Evolutionary conservation across 2,888 invertebrate species (phyloP).

Genomic region (Caenorhabditis uteleia): DNA sequence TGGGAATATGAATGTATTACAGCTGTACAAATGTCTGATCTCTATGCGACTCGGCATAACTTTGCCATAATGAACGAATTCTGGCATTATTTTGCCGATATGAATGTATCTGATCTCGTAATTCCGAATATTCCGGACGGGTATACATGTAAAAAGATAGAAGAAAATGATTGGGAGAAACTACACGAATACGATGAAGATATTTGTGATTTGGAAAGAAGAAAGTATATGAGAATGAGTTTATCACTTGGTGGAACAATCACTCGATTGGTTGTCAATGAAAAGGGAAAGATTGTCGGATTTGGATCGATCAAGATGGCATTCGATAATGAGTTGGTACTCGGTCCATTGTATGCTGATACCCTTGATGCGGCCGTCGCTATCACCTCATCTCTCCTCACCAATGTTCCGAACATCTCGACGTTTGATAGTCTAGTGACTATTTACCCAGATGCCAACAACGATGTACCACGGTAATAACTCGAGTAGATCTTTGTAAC

Average conservation of each 20-base stretch:
- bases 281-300: constrained; percentile 30
- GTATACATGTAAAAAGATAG: constrained; percentile 30
- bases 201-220: constrained; percentile 24
- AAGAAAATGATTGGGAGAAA: constrained; percentile 35
- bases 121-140: constrained; percentile 23
- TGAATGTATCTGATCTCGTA: constrained; percentile 11
- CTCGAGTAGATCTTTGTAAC: neutral
- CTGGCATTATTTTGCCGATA: constrained; percentile 34
- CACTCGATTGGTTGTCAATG: constrained; percentile 17
- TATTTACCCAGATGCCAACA: constrained; percentile 32
- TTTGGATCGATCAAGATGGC: constrained; percentile 28
- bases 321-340: constrained; percentile 14
- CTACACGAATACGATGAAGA: constrained; percentile 34
- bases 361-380: constrained; percentile 25
- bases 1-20: no score
- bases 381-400: constrained; percentile 13
- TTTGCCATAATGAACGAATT: constrained; percentile 27
- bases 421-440: constrained; percentile 21
- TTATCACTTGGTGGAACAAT: constrained; percentile 13
- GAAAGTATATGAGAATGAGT: constrained; percentile 25
- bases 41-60: constrained; percentile 29
- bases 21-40: constrained; percentile 17
- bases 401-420: constrained; percentile 10
- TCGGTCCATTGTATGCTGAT: constrained; percentile 34
- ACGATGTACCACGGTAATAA: constrained; percentile 31